Evolutionary conservation across 2,797 vertebrate genomes (phyloP), one percentile per base, ranked within the genome.

Genomic region (Danio albolineatus): DNA sequence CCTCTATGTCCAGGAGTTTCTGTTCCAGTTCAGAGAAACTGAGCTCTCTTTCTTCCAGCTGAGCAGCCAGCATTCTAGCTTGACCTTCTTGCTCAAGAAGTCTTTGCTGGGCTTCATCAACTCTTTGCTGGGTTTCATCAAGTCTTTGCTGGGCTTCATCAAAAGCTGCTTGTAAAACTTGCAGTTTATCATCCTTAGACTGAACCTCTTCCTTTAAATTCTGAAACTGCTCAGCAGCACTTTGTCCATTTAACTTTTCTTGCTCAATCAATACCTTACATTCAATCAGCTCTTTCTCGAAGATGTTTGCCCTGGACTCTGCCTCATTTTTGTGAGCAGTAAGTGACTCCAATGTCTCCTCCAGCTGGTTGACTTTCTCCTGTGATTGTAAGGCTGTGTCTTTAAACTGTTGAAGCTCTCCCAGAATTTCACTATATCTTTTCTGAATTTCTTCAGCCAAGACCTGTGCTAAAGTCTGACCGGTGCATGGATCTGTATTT

Each of bases 171-270:
- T 96, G 94, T 73, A 99, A 83, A 46, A 82, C 89, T 76, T 94
- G 90, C 28, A 98, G 94, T 89, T 92, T 95, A 78, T 96, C 79
- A 71, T 97, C 96, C 75, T 97, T 98, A 48, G 91, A 91, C 75
- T 88, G 88, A 70, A 89, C 90, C 75, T 95, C 94, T 79, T 88
- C 80, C 76, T 84, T 91, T 78, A 97, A 91, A 87, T 94, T 95
- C 17, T 94, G 89, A 6, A 97, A 87, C 90, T 97, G 95, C 72
- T 97, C 95, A 79, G 91, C 91, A 49, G 97, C 41, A 73, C 6
- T 64, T 64, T 65, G 14, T 41, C 7, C 5, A 38, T 79, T 12
- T 17, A 56, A 4, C 36, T 73, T 56, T 39, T 91, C 84, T 76
- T 88, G 83, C 10, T 92, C 83, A 21, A 95, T 49, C 46, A 91